Percentiles rank a stretch among this genome's conserved stretches.
phyloP scores from a whole-genome alignment of 2,888 invertebrate species.

The Nysson spinosus region DNA sequence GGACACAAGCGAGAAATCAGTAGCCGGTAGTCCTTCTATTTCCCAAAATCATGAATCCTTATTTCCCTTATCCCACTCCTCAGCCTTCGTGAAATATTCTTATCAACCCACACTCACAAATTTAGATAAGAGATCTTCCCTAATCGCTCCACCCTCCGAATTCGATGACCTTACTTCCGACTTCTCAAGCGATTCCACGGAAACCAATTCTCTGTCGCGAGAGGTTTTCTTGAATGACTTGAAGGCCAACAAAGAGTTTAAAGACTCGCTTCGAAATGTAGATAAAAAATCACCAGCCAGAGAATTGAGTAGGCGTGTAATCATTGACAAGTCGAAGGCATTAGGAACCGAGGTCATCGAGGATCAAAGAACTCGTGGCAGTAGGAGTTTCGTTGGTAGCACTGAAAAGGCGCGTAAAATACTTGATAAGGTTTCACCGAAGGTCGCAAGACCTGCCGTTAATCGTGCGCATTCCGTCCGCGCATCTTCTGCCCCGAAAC shows the following conservation, averaged over 20 bases:
- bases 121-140: conserved; percentile 70
- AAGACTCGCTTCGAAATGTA: conserved; percentile 23
- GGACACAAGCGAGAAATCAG: conserved; percentile 79
- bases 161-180: conserved; percentile 75
- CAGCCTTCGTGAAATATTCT: conserved; percentile 74
- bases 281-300: conserved; percentile 24
- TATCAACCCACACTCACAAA: conserved; percentile 15
- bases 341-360: conserved; percentile 56
- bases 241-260: conserved; percentile 22
- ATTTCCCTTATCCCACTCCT: conserved; percentile 72
- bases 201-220: conserved; percentile 67
- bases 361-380: conserved; percentile 8
- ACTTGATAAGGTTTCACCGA: conserved; percentile 54
- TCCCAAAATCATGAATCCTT: conserved; percentile 47
- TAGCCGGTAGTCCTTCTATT: conserved; percentile 57
- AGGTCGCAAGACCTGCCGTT: conserved; percentile 50
- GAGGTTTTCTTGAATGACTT: conserved; percentile 58
- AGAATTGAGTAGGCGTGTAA: conserved; percentile 65
- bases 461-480: conserved; percentile 66
- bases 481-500: conserved; percentile 62
- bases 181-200: conserved; percentile 72
- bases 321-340: conserved; percentile 70
- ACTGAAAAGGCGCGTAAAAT: conserved; percentile 55
- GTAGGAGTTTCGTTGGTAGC: conserved; percentile 33
- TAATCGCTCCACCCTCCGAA: conserved; percentile 77